Evolutionary conservation across 2,888 invertebrate species (phyloP).

Genomic region (Pammene fasciana): DNA sequence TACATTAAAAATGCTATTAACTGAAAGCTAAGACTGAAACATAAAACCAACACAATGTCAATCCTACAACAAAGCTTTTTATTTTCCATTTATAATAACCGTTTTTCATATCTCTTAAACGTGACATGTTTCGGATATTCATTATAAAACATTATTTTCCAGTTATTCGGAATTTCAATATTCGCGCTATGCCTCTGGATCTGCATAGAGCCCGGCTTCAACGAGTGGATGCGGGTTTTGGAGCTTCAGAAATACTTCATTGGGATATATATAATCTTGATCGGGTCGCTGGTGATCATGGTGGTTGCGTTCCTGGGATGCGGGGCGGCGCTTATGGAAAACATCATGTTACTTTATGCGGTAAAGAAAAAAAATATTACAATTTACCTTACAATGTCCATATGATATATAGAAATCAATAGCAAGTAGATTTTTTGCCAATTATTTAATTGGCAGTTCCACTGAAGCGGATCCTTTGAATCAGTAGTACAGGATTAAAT

Average conservation of each 20-base stretch:
- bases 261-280: constrained; percentile 91
- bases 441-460: too few relatives aligned
- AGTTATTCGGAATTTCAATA: constrained; percentile 90
- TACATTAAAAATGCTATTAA: too few relatives aligned
- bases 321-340: constrained; percentile 91
- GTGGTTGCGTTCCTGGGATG: constrained; percentile 91
- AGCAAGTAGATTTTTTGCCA: too few relatives aligned
- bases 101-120: too few relatives aligned
- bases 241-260: constrained; percentile 91
- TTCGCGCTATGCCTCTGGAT: constrained; percentile 93
- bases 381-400: too few relatives aligned
- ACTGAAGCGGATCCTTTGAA: too few relatives aligned
- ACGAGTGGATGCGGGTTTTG: constrained; percentile 91
- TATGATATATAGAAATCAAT: too few relatives aligned
- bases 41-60: too few relatives aligned
- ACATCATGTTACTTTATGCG: constrained; percentile 85
- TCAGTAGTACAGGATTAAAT: too few relatives aligned
- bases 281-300: constrained; percentile 88
- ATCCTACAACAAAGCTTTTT: too few relatives aligned
- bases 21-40: too few relatives aligned
- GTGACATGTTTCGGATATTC: neutral
- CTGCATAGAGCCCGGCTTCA: constrained; percentile 90
- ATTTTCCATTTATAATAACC: too few relatives aligned
- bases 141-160: constrained; percentile 54
- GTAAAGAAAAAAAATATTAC: constrained; percentile 79